phyloP scores from a whole-genome alignment of 2,113 vertebrate genomes.

The Nothobranchius kuhntae region DNA sequence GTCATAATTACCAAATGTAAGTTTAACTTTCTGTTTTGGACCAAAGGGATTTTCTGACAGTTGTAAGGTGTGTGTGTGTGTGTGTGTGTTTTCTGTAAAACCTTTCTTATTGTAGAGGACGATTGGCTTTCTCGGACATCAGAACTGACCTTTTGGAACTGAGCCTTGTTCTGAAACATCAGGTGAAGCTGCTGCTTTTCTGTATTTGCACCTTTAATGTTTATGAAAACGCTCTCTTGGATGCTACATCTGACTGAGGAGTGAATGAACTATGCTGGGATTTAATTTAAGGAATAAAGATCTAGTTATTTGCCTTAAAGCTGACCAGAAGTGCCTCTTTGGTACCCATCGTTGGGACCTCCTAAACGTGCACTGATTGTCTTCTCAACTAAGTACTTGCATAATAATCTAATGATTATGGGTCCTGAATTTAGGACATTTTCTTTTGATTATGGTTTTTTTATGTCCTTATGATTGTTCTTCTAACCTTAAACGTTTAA shows the following conservation, averaged over 20 bases:
- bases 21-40: conserved; percentile 11
- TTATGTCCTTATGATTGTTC: too few relatives aligned
- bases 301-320: conserved; percentile 11
- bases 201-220: conserved; percentile 38
- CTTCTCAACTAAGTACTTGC: conserved; percentile 1
- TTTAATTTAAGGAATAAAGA: neutral
- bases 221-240: neutral
- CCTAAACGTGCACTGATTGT: conserved; percentile 18
- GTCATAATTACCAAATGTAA: conserved; percentile 15
- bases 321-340: conserved; percentile 45
- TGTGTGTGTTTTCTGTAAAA: too few relatives aligned
- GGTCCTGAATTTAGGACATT: neutral
- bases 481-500: too few relatives aligned
- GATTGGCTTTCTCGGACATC: conserved; percentile 12
- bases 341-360: neutral
- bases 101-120: too few relatives aligned
- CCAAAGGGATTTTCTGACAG: neutral
- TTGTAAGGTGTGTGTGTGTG: neutral
- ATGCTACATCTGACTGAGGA: neutral
- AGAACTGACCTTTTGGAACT: conserved; percentile 47
- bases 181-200: conserved; percentile 15
- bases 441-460: neutral
- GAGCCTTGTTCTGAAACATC: conserved; percentile 12
- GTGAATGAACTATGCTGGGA: neutral
- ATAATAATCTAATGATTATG: neutral